phyloP scores from a whole-genome alignment of 2,113 vertebrate species.

The Centropus bengalensis region DNA sequence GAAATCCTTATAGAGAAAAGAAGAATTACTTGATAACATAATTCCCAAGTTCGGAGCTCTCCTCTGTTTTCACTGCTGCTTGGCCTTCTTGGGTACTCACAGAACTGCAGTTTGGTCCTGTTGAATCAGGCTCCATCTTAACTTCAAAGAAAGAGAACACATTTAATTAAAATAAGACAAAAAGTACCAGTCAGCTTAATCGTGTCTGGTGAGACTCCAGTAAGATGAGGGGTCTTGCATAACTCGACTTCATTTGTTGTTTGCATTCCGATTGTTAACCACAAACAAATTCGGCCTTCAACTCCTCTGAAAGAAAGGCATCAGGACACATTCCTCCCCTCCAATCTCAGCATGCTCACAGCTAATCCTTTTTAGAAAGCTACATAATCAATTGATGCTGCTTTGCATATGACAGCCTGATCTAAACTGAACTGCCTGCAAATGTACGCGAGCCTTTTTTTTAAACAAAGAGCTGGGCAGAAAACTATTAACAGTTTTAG shows the following conservation, averaged over 20 bases:
- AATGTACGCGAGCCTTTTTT: neutral
- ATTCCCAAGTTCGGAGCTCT: slow-evolving; percentile 83
- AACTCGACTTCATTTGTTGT: neutral
- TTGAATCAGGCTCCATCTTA: slow-evolving; percentile 90
- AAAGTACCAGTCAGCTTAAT: neutral
- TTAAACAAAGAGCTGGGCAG: neutral
- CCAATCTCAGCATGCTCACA: neutral
- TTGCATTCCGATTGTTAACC: neutral
- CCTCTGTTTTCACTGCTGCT: slow-evolving; percentile 89
- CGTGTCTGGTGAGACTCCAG: neutral
- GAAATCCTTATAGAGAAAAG: neutral
- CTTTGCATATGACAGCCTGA: neutral
- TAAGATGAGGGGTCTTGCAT: neutral
- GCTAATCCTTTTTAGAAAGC: neutral
- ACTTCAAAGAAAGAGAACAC: slow-evolving; percentile 80
- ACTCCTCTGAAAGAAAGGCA: neutral
- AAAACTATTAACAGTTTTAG: neutral
- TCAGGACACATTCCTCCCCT: neutral
- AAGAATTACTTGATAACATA: slow-evolving; percentile 89
- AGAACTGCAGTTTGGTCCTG: slow-evolving; percentile 65
- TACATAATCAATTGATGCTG: neutral
- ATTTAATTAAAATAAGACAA: slow-evolving; percentile 13
- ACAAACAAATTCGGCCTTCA: neutral
- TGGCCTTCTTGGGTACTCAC: slow-evolving; percentile 71
- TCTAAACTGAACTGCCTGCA: neutral